Base-by-base conservation (phyloP, 2,888 invertebrate genomes). In the Kuschelorhynchus macadamiae region DNA sequence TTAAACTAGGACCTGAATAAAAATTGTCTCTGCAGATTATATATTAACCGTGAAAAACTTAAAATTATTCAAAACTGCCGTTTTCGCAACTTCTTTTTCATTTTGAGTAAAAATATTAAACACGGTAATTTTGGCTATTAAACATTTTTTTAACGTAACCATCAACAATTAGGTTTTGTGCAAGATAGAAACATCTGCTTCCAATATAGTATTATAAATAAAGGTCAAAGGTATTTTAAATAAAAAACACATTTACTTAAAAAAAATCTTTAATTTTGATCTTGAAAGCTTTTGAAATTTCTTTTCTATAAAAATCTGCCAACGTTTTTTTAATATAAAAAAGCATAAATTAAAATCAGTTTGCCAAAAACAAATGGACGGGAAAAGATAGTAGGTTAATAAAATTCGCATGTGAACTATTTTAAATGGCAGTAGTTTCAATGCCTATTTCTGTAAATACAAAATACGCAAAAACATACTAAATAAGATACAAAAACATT, bases 391-490 rank as follows among this genome's bases (percentile, higher is more conserved):
- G 30, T 16, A 42, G 42, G 55, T 55, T 55, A 57, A 57, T 44
- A 30, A 46, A 62, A 42, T 52, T 52, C 50, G 33, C 44, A 60
- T 39, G 60, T 63, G 14, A 53, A 52, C 42, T 50, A 52, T 42
- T 42, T 61, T 30, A 30, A 21, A 55, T 17, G 55, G 42, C 55
- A 55, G 42, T 20, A 75, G 72, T 77, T 79, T 79, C 77, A 80
- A 79, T 79, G 79, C 81, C 80, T 77, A 79, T 76, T 76, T 76
- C 73, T 75, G 75, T 74, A 62, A 75, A 71, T 71, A 77, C 74
- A 76, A 79, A 79, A 75, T 75, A 79, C 73, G 77, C 78, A 80
- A 77, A 78, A 80, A 77, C 75, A 76, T 74, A 55, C 20, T 39
- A 25, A 30, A 55, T 17, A 39, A 11, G 1, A 41, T 18, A 14